Conservation (phyloP, 30 jellyfish, hydroid and myxozoan genomes). For the Pseudorhiza aurosa region DNA sequence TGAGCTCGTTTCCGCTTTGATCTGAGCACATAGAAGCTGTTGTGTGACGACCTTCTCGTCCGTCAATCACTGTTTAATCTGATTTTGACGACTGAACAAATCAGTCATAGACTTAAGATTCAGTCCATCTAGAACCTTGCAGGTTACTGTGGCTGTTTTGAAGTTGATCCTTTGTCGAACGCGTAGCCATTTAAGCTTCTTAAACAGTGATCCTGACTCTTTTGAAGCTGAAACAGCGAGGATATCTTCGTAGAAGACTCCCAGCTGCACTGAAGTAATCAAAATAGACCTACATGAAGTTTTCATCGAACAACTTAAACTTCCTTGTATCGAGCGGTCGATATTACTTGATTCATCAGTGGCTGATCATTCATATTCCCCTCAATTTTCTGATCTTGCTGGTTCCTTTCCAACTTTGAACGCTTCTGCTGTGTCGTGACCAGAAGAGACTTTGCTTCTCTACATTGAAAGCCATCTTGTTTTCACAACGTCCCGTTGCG, state of each 20-base stretch:
- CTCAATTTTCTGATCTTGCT: conserved; percentile 10
- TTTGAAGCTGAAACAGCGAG: too few relatives aligned
- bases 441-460: conserved; percentile 25
- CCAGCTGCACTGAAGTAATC: too few relatives aligned
- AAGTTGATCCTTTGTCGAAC: neutral
- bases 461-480: conserved; percentile 38
- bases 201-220: neutral
- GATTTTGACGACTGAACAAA: neutral
- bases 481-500: conserved; percentile 30
- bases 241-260: too few relatives aligned
- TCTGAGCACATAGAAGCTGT: too few relatives aligned
- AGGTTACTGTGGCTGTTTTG: too few relatives aligned
- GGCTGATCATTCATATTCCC: conserved; percentile 32
- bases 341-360: neutral
- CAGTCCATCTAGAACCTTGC: too few relatives aligned
- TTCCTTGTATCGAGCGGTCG: neutral
- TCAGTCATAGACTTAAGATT: neutral
- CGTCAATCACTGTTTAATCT: neutral
- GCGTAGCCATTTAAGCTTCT: neutral
- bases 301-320: neutral
- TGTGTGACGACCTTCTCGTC: too few relatives aligned
- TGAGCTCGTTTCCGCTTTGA: too few relatives aligned
- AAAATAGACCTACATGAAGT: conserved; percentile 10
- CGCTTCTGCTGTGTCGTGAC: conserved; percentile 22
- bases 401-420: conserved; percentile 31